Conservation (phyloP, 2,888 invertebrate genomes). For the Melieria omissa region DNA sequence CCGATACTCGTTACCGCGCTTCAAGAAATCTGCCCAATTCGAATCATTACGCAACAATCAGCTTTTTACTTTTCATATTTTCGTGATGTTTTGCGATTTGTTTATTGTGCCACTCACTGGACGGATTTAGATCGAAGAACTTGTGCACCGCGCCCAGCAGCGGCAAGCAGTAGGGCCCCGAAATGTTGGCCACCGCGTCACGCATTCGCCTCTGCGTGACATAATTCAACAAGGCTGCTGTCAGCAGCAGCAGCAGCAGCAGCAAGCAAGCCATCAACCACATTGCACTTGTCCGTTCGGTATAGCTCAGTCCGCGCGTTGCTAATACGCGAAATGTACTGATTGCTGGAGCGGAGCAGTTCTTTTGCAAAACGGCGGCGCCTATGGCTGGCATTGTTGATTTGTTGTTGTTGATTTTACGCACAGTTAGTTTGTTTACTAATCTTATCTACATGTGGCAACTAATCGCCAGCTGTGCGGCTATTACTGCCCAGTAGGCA, state of each 20-base stretch:
- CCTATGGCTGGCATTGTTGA: too few species aligned
- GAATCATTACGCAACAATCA: not conserved
- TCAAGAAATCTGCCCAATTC: slow-evolving; percentile 47
- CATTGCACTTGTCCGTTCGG: too few species aligned
- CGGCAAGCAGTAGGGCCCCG: slow-evolving; percentile 53
- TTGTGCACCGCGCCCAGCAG: slow-evolving; percentile 53
- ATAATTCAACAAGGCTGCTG: slow-evolving; percentile 40
- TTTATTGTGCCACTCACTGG: slow-evolving; percentile 42
- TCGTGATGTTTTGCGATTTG: not conserved
- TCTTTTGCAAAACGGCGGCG: too few species aligned
- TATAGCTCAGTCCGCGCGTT: too few species aligned
- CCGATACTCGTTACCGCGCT: not conserved
- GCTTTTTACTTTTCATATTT: not conserved
- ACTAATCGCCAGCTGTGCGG: too few species aligned
- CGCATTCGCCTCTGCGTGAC: slow-evolving; percentile 44
- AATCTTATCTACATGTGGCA: too few species aligned
- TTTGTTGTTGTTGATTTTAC: too few species aligned
- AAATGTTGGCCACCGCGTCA: slow-evolving; percentile 50
- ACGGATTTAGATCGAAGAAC: slow-evolving; percentile 42
- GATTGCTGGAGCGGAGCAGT: too few species aligned
- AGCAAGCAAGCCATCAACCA: too few species aligned
- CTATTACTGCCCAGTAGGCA: too few species aligned
- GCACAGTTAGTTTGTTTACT: too few species aligned
- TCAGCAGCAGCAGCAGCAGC: slow-evolving; percentile 42
- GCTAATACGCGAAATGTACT: too few species aligned